Evolutionary conservation across 2,113 vertebrate species (phyloP).

Genomic region (Alligator mississippiensis): DNA sequence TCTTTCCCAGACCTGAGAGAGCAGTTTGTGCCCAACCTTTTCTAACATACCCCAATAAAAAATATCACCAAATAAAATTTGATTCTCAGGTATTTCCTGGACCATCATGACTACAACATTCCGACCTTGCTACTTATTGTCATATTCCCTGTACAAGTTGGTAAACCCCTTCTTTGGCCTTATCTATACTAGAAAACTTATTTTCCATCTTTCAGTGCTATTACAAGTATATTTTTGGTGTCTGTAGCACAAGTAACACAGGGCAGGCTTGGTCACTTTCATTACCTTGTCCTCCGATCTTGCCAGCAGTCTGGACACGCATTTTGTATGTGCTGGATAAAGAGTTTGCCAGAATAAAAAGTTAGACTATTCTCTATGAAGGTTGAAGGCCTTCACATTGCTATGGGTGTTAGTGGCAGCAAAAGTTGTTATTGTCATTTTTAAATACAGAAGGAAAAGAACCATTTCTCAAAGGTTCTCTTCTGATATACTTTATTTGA

Average conservation of each 20-base stretch:
- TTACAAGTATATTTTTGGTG: background rate
- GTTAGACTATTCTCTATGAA: background rate
- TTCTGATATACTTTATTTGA: background rate
- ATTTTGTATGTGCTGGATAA: background rate
- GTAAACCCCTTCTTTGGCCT: background rate
- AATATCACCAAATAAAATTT: no score
- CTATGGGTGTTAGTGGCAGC: background rate
- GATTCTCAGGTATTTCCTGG: no score
- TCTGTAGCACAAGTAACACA: background rate
- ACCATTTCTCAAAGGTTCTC: background rate
- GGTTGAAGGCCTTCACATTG: background rate
- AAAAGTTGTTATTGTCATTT: background rate
- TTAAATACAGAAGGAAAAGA: background rate
- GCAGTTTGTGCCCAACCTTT: no score
- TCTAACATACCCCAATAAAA: no score
- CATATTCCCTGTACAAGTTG: rapidly evolving
- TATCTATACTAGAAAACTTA: conserved; percentile 27
- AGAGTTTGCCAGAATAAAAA: background rate
- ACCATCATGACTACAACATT: no score
- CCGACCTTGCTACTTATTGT: background rate
- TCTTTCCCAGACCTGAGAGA: no score
- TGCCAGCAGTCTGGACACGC: background rate
- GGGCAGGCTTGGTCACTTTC: background rate
- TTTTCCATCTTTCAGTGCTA: conserved; percentile 17
- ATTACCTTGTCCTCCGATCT: conserved; percentile 14